Evolutionary conservation across 2,888 invertebrate genomes (phyloP), one percentile per base, ranked within the genome.

Genomic region (Tinea semifulvella): DNA sequence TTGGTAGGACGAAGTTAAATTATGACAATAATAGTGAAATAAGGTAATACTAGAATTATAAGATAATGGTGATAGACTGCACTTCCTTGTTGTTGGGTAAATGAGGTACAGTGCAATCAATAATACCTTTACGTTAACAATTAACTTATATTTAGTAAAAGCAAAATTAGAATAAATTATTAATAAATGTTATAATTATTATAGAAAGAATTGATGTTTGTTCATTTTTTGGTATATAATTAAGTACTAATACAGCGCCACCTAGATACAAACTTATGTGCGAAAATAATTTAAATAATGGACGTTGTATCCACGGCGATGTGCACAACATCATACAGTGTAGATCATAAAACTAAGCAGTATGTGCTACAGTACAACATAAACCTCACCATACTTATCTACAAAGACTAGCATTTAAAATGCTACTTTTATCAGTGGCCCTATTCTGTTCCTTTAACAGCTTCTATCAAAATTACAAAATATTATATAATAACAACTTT

Each of bases 171-270:
- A 13, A 13, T 31, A 31, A 31, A 31, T 31, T 31, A 31, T 31
- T 14, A 31, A 14, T 31, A 13, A 13, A 31, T 31, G 13, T 31
- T 31, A 31, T 31, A 31, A 31, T 13, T 31, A 31, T 22, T 22
- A 13, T 31, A 31, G 31, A 31, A 31, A 31, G 14, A 31, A 31
- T 31, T 31, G 31, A 31, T 31, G 6, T 36, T 36, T 36, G 36
- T 36, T 36, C 36, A 63, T 60, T 43, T 19, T 43, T 43, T 40
- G 40, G 40, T 43, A 63, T 67, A 60, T 56, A 60, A 57, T 74
- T 76, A 77, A 76, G 76, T 79, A 79, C 77, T 76, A 76, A 67
- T 61, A 60, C 64, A 73, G 60, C 60, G 61, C 57, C 63, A 56
- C 63, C 52, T 50, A 43, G 20, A 31, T 16, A 13, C 20, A 40